Base-by-base conservation (phyloP, 2,113 vertebrate genomes). In the Vimba vimba region DNA sequence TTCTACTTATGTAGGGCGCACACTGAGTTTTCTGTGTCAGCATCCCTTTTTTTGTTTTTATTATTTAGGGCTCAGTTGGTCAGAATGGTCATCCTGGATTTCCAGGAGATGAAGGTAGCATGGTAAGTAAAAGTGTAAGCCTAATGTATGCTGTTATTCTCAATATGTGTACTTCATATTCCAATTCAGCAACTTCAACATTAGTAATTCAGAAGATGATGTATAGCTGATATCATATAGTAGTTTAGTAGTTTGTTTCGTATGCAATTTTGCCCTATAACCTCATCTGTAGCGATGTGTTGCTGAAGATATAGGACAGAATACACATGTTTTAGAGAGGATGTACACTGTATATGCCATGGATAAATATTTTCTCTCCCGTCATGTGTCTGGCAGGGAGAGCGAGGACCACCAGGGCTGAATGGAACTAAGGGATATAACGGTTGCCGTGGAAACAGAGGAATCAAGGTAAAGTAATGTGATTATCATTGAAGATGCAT, bases 81-180 rank as follows among this genome's bases (percentile, higher is more conserved):
- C 86, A 83, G 79, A 90, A 52, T 10, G 97, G 97, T 11, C 87
- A 91, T 73, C 90, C 90, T 3, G 97, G 97, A 0, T 93, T 95
- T 89, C 95, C 95, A 2, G 97, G 96, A 87, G 96, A 97, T 2
- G 96, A 97, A 84, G 97, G 97, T 36, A 79, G 82, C 3, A 59
- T 88, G 62, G 96, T 98, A 89, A 96, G 97, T 95, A 9, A 23
- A 12, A 13, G 12, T 17, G 15, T 57, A 21, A 57, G 19, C 55
- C 55, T 57, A 23, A 57, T 23, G 2, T 23, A 21, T 57, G 55
- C 55, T 57, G 55, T 57, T 6, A 23, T 50, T 57, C 10, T 21
- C 19, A 19, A 23, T 55, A 23, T 52, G 23, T 57, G 9, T 17
- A 7, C 6, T 57, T 23, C 7, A 57, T 57, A 57, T 7, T 57